These are phyloP conservation scores for Zaprionus taronus DNA, from an alignment of 1,140 invertebrate species.

Conservation along the genomic window DNA sequence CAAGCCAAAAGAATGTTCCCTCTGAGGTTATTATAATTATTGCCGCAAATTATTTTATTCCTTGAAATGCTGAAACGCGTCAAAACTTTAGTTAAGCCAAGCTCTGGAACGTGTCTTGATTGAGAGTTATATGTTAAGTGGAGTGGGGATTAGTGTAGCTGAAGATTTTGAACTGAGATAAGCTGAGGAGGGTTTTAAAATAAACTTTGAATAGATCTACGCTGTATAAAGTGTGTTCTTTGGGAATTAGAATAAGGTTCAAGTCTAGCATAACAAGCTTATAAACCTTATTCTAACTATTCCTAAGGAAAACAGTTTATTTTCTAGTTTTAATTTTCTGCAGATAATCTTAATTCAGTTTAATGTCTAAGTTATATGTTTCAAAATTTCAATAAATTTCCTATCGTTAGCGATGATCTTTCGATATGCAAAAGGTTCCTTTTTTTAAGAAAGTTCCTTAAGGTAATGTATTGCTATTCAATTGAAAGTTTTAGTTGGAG, in stretches of 20 bases:
- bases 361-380: too few species aligned
- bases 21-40: slow-evolving; percentile 7
- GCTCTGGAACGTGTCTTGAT: not conserved
- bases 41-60: slow-evolving; percentile 5
- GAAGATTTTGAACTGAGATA: not conserved
- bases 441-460: too few species aligned
- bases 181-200: not conserved
- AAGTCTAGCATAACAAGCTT: too few species aligned
- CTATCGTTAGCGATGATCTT: too few species aligned
- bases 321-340: too few species aligned
- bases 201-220: not conserved
- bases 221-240: not conserved
- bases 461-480: too few species aligned
- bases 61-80: slow-evolving; percentile 2
- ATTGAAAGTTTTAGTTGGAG: too few species aligned
- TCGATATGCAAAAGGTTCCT: too few species aligned
- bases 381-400: too few species aligned
- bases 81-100: not conserved
- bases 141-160: not conserved
- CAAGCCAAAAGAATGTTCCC: slow-evolving; percentile 7
- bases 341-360: too few species aligned
- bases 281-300: too few species aligned
- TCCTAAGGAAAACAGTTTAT: too few species aligned
- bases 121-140: not conserved
- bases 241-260: not conserved